Evolutionary conservation across 2,888 invertebrate species (phyloP).

Genomic region (Monochamus alternatus): DNA sequence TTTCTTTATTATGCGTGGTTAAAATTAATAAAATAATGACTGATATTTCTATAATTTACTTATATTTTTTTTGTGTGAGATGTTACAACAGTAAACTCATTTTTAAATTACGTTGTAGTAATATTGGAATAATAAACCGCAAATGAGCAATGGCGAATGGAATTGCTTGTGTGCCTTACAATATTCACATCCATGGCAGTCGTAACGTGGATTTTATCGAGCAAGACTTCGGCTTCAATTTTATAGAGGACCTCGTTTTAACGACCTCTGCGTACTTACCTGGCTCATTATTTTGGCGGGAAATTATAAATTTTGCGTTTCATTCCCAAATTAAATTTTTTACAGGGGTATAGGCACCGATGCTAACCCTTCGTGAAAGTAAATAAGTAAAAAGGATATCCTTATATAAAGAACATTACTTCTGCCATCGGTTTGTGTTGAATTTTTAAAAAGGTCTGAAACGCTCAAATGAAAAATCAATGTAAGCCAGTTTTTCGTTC

Average conservation of each 20-base stretch:
- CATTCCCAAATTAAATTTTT: conserved; percentile 5
- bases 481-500: too few species aligned
- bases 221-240: background rate
- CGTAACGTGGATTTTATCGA: conserved; percentile 7
- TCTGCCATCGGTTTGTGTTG: background rate
- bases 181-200: conserved; percentile 6
- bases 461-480: too few species aligned
- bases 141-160: background rate
- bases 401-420: conserved; percentile 10
- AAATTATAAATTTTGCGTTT: conserved; percentile 18
- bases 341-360: background rate
- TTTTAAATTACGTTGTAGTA: background rate
- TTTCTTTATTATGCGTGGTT: too few species aligned
- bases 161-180: conserved; percentile 5
- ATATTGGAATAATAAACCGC: background rate
- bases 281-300: background rate
- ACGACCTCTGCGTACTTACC: background rate
- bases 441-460: background rate
- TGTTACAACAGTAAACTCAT: background rate
- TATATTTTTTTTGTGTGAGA: too few species aligned
- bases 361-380: background rate
- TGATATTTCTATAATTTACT: too few species aligned
- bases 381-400: conserved; percentile 8
- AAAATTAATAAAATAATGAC: too few species aligned
- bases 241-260: conserved; percentile 14